Conservation (phyloP, 2,888 invertebrate genomes). For the Drosophila longiperda region DNA sequence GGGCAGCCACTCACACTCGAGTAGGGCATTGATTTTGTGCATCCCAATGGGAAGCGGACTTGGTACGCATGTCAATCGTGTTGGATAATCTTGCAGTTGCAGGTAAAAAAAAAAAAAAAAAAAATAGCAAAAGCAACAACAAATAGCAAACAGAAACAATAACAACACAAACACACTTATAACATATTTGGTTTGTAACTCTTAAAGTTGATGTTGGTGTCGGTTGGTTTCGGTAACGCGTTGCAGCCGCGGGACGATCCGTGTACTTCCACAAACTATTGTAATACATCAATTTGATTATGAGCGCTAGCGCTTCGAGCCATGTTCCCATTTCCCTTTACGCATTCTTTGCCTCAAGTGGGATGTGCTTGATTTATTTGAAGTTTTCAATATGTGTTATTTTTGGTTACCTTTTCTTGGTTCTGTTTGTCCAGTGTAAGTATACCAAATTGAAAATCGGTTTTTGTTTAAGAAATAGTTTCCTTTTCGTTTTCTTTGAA, state of each 20-base stretch:
- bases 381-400: constrained; percentile 37
- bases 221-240: constrained; percentile 49
- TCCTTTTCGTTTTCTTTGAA: constrained; percentile 20
- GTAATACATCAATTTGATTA: constrained; percentile 81
- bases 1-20: constrained; percentile 35
- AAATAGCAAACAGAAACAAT: constrained; percentile 1
- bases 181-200: constrained; percentile 66
- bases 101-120: constrained; percentile 33
- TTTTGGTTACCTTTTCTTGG: constrained; percentile 38
- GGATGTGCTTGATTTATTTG: constrained; percentile 76
- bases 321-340: constrained; percentile 29
- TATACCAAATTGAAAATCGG: constrained; percentile 52
- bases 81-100: constrained; percentile 48
- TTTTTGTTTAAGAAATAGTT: constrained; percentile 18
- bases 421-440: constrained; percentile 73
- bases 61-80: constrained; percentile 57
- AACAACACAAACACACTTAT: constrained; percentile 33
- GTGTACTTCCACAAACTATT: constrained; percentile 69
- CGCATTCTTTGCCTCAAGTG: constrained; percentile 38
- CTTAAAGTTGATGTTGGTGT: constrained; percentile 40
- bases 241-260: constrained; percentile 51
- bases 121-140: neutral
- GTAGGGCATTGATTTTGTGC: constrained; percentile 51
- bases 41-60: constrained; percentile 4
- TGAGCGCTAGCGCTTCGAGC: constrained; percentile 53